Evolutionary conservation across 2,888 invertebrate species (phyloP).

Genomic region (Monoplex corrugatus): DNA sequence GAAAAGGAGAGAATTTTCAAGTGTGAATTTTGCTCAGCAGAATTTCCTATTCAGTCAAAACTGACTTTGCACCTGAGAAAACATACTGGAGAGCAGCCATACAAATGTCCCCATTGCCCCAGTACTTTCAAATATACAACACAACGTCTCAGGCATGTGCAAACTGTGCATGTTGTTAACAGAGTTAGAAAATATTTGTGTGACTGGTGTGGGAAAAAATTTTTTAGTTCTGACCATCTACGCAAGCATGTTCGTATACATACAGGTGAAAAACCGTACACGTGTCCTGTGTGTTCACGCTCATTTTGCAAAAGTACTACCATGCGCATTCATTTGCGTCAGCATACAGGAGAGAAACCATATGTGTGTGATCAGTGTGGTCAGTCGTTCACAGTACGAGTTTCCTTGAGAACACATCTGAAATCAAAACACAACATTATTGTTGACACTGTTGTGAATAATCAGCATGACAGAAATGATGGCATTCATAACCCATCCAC

Average conservation of each 20-base stretch:
- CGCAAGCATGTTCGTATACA: not conserved
- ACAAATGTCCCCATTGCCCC: constrained; percentile 24
- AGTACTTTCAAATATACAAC: constrained; percentile 8
- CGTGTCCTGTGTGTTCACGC: constrained; percentile 5
- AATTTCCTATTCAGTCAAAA: constrained; percentile 3
- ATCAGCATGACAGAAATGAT: not conserved
- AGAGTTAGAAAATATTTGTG: constrained; percentile 26
- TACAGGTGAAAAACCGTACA: constrained; percentile 28
- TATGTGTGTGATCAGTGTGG: constrained; percentile 47
- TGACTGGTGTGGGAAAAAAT: constrained; percentile 32
- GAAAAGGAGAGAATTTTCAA: not conserved
- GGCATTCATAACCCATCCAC: not conserved
- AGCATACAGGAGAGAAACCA: constrained; percentile 41
- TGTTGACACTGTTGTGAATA: not conserved
- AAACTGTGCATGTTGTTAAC: not conserved
- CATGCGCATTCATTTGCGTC: constrained; percentile 26
- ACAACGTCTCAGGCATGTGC: not conserved
- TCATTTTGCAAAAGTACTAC: constrained; percentile 23
- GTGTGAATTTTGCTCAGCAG: constrained; percentile 21
- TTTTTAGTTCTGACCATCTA: not conserved
- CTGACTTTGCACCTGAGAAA: constrained; percentile 12
- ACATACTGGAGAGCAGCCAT: constrained; percentile 18
- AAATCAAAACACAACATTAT: constrained; percentile 22
- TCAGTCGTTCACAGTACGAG: not conserved
- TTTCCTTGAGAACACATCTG: not conserved